Conservation (phyloP, 2,888 invertebrate species). For the Lobophora halterata region DNA sequence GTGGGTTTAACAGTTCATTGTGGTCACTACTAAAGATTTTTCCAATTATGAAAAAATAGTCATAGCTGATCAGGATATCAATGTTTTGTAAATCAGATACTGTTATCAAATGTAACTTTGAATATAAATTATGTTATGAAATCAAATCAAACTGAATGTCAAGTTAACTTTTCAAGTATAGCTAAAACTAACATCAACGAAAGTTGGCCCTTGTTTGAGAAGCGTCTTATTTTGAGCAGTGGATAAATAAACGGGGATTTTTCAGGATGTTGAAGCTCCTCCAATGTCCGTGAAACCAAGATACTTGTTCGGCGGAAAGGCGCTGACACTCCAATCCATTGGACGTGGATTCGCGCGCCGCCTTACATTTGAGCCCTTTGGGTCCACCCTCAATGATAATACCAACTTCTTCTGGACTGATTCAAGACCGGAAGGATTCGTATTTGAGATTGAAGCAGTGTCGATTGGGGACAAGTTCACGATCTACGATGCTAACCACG, state of each 20-base stretch:
- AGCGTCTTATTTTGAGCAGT: constrained; percentile 27
- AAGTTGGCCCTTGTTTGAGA: constrained; percentile 11
- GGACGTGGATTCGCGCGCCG: constrained; percentile 88
- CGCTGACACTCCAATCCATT: constrained; percentile 83
- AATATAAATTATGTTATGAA: neutral
- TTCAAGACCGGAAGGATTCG: constrained; percentile 86
- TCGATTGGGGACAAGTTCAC: constrained; percentile 86
- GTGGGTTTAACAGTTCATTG: constrained; percentile 14
- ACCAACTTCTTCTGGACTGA: constrained; percentile 90
- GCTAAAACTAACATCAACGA: constrained; percentile 9
- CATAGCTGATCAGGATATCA: constrained; percentile 41
- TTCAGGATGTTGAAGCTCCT: constrained; percentile 71
- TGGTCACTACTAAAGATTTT: neutral
- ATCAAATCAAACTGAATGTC: neutral
- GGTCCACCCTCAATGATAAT: constrained; percentile 83
- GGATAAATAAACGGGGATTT: constrained; percentile 48
- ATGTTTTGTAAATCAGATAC: constrained; percentile 24
- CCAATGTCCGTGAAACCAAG: constrained; percentile 72
- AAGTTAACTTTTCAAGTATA: neutral
- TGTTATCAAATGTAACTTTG: neutral
- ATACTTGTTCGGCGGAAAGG: constrained; percentile 84
- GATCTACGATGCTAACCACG: constrained; percentile 84
- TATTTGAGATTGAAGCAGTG: constrained; percentile 85
- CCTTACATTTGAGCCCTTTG: constrained; percentile 85
- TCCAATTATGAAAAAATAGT: constrained; percentile 44